These are phyloP conservation scores for Gymnodraco acuticeps DNA, from an alignment of 2,797 vertebrate genomes.

Conservation along the genomic window DNA sequence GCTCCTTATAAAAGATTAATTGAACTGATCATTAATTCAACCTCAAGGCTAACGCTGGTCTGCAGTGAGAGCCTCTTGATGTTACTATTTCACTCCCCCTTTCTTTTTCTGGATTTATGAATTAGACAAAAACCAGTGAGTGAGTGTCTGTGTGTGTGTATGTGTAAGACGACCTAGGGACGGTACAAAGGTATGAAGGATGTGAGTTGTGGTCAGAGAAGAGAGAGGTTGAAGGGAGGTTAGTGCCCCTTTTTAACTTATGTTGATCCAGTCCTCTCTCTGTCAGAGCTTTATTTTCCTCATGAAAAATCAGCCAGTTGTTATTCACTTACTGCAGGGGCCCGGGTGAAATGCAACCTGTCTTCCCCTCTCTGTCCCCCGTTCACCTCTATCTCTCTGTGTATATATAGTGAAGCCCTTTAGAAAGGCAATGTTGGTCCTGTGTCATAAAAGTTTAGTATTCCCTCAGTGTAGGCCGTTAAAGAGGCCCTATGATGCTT, in stretches of 20 bases:
- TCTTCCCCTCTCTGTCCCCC: too few species aligned
- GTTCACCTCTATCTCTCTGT: too few species aligned
- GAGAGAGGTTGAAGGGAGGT: neutral
- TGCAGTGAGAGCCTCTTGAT: constrained; percentile 41
- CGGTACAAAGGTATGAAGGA: neutral
- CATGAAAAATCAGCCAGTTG: too few species aligned
- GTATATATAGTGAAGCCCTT: neutral
- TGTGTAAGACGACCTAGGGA: neutral
- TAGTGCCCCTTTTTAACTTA: neutral
- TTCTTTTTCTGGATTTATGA: constrained; percentile 41
- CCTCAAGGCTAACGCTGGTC: constrained; percentile 60
- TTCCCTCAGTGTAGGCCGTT: neutral
- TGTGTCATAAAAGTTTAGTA: neutral
- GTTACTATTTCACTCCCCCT: constrained; percentile 24
- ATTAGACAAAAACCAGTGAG: constrained; percentile 32
- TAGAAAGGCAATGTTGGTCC: neutral
- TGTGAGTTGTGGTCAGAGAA: neutral
- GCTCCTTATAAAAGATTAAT: constrained; percentile 72
- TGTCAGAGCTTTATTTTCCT: neutral
- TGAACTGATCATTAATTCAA: constrained; percentile 68
- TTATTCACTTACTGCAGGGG: too few species aligned
- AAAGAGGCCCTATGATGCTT: too few species aligned
- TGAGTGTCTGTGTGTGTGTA: neutral
- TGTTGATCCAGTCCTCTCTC: neutral
- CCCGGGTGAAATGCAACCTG: too few species aligned